Evolutionary conservation across 2,888 invertebrate species (phyloP).

Genomic region (Cristatella mucedo): DNA sequence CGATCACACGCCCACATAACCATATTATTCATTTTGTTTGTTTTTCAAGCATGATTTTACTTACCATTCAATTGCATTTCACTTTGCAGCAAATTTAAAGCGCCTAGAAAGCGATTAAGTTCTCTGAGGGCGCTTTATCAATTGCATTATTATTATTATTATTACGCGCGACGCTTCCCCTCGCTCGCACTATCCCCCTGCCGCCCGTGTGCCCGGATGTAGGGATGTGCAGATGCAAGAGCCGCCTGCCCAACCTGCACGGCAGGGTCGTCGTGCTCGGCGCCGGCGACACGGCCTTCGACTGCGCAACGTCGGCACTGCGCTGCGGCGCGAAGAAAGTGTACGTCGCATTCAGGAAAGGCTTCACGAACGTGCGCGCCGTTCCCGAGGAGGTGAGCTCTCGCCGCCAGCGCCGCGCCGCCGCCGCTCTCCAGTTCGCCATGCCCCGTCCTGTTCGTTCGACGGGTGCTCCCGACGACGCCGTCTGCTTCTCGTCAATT

Average conservation of each 20-base stretch:
- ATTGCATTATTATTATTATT: background rate
- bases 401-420: too few species aligned
- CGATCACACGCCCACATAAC: too few species aligned
- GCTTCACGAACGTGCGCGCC: conserved; percentile 81
- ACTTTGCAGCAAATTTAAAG: background rate
- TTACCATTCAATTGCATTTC: too few species aligned
- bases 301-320: conserved; percentile 91
- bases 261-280: conserved; percentile 83
- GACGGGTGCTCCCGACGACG: too few species aligned
- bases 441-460: too few species aligned
- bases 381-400: conserved; percentile 79
- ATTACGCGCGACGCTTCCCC: background rate
- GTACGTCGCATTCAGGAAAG: conserved; percentile 81
- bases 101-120: background rate
- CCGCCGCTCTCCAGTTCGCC: too few species aligned
- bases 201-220: too few species aligned
- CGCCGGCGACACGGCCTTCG: conserved; percentile 96
- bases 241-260: conserved; percentile 53
- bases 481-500: too few species aligned
- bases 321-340: conserved; percentile 83
- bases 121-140: background rate
- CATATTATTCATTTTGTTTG: too few species aligned
- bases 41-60: too few species aligned
- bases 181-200: too few species aligned
- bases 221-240: conserved; percentile 66